Conservation (phyloP, 1,140 invertebrate genomes). For the Muscidifurax raptorellus region DNA sequence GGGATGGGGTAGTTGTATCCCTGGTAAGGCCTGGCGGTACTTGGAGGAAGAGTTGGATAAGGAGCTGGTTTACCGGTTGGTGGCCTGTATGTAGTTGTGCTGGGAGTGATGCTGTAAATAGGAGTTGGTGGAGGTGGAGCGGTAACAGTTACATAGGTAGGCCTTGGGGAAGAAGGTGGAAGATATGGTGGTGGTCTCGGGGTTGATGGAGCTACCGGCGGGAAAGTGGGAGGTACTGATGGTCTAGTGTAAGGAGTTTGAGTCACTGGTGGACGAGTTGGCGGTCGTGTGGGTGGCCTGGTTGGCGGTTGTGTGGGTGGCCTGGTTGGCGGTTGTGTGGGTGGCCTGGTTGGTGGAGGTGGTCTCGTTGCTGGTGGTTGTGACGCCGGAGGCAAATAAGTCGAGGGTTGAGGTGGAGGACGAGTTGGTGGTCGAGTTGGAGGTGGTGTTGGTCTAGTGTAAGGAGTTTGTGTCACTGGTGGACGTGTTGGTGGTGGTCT, state of each 20-base stretch:
- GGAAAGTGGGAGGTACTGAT: constrained; percentile 37
- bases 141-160: constrained; percentile 60
- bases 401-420: neutral
- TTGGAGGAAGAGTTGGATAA: constrained; percentile 67
- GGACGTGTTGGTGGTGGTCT: neutral
- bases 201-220: constrained; percentile 41
- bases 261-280: constrained; percentile 32
- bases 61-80: constrained; percentile 62
- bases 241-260: constrained; percentile 28
- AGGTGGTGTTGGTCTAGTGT: neutral
- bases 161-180: constrained; percentile 62
- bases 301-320: constrained; percentile 36
- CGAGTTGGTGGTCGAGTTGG: constrained; percentile 26
- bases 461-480: constrained; percentile 31
- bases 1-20: constrained; percentile 71
- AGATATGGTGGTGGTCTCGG: constrained; percentile 65
- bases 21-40: constrained; percentile 58
- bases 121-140: constrained; percentile 65
- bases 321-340: constrained; percentile 17
- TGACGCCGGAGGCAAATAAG: constrained; percentile 44
- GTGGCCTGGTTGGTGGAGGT: constrained; percentile 5
- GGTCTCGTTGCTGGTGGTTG: constrained; percentile 28
- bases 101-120: constrained; percentile 64
- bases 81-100: constrained; percentile 59
- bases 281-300: neutral